Evolutionary conservation across 35 echinoderm and acorn worm genomes (phyloP), one percentile per base, ranked within the genome.

Genomic region (Apostichopus californicus): DNA sequence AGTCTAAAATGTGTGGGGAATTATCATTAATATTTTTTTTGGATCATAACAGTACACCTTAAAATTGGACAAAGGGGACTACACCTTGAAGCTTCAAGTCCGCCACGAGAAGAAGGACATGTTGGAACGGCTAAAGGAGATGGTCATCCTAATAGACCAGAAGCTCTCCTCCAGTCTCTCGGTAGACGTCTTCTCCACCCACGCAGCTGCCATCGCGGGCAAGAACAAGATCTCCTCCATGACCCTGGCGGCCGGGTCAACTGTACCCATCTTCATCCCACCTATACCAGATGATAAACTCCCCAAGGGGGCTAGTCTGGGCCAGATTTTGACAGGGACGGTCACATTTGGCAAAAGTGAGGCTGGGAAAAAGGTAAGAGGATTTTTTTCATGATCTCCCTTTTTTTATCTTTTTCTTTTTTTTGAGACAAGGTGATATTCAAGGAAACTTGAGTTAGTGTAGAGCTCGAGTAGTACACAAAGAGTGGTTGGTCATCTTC

Each of bases 61-160:
- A 72, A 98, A 98, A 80, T 77, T 98, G 15, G 95, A 98, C 78
- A 98, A 98, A 88, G 97, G 97, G 11, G 97, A 98, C 95, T 98
- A 98, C 95, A 98, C 97, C 17, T 78, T 98, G 1, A 91, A 93
- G 23, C 93, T 98, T 9, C 97, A 98, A 66, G 95, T 96, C 20
- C 91, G 96, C 13, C 97, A 98, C 55, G 95, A 98, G 15, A 92
- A 92, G 86, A 96, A 94, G 63, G 95, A 98, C 24, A 95, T 98
- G 83, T 66, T 98, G 58, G 97, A 98, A 18, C 96, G 95, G 68
- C 92, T 96, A 0, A 96, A 95, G 55, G 95, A 96, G 60, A 94
- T 98, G 97, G 95, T 98, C 1, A 94, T 96, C 25, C 88, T 96
- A 6, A 98, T 98, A 28, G 97, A 98, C 88, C 97, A 98, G 82